These are phyloP conservation scores for Ectropis crepuscularia DNA, from an alignment of 2,888 invertebrate species.

Conservation along the genomic window DNA sequence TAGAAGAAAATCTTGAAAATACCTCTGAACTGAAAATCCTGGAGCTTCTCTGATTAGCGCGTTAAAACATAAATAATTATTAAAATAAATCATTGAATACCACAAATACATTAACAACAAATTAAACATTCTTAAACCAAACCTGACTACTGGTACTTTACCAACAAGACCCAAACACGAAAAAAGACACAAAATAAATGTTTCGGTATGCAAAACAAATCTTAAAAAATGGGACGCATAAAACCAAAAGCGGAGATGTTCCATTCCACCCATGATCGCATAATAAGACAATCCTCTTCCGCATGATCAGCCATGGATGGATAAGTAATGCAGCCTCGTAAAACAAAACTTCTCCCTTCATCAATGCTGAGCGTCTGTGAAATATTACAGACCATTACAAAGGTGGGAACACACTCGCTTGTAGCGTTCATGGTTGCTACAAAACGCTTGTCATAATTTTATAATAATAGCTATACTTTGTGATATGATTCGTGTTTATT, in stretches of 20 bases:
- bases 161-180: no score
- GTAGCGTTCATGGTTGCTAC: neutral
- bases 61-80: no score
- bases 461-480: no score
- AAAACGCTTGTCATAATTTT: neutral
- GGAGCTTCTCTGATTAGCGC: no score
- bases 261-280: conserved; percentile 19
- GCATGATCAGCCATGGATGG: conserved; percentile 21
- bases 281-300: conserved; percentile 23
- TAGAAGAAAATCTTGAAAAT: no score
- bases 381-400: conserved; percentile 29
- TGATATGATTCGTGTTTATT: no score
- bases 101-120: no score
- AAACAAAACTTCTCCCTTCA: conserved; percentile 31
- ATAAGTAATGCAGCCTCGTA: conserved; percentile 28
- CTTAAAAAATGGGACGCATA: conserved; percentile 10
- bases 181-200: no score
- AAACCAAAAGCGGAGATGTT: conserved; percentile 8
- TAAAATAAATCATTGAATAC: no score
- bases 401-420: neutral
- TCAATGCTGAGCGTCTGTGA: conserved; percentile 26
- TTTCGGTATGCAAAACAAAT: conserved; percentile 1
- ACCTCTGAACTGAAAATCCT: no score
- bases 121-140: no score
- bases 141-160: no score